Evolutionary conservation across 23 tunicate genomes (phyloP).

Genomic region (Trididemnum miniatum): DNA sequence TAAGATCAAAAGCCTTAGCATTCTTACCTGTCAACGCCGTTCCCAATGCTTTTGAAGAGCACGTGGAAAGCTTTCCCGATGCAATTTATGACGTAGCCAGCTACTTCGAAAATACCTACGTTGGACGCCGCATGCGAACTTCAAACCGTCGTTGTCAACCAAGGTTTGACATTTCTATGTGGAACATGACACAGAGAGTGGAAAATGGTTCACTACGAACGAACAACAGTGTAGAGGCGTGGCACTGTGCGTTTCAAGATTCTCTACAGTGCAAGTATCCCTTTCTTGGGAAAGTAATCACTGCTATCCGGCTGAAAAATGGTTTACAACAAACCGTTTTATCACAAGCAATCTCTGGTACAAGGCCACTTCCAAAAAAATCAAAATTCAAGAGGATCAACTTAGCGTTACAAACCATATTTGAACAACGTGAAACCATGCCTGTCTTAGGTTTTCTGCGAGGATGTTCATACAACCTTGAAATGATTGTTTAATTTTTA

Average conservation of each 20-base stretch:
- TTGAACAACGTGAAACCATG: no score
- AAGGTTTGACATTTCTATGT: background rate
- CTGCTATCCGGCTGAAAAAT: no score
- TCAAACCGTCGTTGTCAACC: constrained; percentile 5
- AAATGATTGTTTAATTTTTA: no score
- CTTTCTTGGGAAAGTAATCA: no score
- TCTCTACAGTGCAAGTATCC: constrained; percentile 15
- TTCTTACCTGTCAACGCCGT: constrained; percentile 23
- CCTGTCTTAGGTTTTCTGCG: no score
- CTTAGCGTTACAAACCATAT: constrained; percentile 19
- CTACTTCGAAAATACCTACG: constrained; percentile 19
- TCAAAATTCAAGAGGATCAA: constrained; percentile 15
- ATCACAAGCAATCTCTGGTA: constrained; percentile 7
- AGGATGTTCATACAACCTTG: background rate
- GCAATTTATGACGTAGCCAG: constrained; percentile 6
- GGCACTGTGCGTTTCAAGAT: constrained; percentile 1
- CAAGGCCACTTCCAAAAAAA: constrained; percentile 18
- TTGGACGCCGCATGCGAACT: constrained; percentile 20
- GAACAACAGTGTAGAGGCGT: no score
- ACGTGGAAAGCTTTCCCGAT: constrained; percentile 12
- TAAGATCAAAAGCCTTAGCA: constrained; percentile 22
- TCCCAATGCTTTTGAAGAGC: constrained; percentile 22
- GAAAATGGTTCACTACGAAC: no score
- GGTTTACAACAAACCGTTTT: constrained; percentile 1
- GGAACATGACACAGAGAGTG: no score